A percentile compares a stretch with the other conserved stretches of the same genome.
phyloP scores from a whole-genome alignment of 2,888 invertebrate genomes.

The Dicyrtoma fusca region DNA sequence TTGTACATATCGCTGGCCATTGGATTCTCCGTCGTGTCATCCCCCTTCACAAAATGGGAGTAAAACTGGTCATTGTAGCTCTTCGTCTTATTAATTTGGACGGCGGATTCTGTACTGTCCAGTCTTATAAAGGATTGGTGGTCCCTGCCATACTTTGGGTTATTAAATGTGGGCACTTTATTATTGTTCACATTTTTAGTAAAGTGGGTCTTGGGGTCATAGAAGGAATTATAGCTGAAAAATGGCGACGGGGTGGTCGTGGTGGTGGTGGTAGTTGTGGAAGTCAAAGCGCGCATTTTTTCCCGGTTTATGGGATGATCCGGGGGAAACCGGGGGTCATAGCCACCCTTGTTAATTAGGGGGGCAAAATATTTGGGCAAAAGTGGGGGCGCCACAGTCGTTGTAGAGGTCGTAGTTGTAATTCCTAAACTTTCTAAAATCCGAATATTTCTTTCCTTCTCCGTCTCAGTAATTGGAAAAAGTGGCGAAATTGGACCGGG shows the following conservation, averaged over 20 bases:
- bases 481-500: too few relatives aligned
- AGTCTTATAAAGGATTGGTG: conserved; percentile 22
- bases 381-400: conserved; percentile 22
- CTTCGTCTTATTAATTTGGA: conserved; percentile 40
- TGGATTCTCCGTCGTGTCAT: too few relatives aligned
- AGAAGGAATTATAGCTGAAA: conserved; percentile 32
- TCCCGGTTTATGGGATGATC: conserved; percentile 53
- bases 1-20: too few relatives aligned
- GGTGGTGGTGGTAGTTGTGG: conserved; percentile 35
- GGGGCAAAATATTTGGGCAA: background rate
- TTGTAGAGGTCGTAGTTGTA: conserved; percentile 30
- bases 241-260: conserved; percentile 36
- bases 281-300: conserved; percentile 38
- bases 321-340: conserved; percentile 54
- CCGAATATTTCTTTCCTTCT: conserved; percentile 9
- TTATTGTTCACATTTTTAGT: conserved; percentile 5
- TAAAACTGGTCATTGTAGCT: conserved; percentile 45
- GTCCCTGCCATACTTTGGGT: background rate
- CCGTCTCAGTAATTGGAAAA: background rate
- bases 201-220: conserved; percentile 40
- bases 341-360: conserved; percentile 32
- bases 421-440: conserved; percentile 5
- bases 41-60: conserved; percentile 50
- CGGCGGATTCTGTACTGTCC: conserved; percentile 42
- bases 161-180: background rate